Base-by-base conservation (phyloP, 1,140 invertebrate genomes). In the Lineus longissimus region DNA sequence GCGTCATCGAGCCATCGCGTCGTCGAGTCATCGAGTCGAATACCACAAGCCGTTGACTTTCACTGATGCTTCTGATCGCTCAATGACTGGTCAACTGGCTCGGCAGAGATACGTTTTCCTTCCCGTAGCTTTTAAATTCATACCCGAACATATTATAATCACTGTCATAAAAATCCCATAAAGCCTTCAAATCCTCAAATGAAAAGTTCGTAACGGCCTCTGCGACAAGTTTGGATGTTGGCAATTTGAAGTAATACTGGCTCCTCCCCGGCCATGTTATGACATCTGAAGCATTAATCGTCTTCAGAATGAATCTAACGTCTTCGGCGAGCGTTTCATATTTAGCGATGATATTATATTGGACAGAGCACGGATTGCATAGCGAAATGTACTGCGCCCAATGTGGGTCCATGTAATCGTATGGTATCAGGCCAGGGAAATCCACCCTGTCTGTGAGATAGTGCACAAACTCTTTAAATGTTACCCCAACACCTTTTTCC, bases 331-430 rank as follows among this genome's bases (percentile, higher is more conserved):
- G 76, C 0, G 88, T 89, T 74, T 95, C 92, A 76, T 93, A 94
- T 81, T 94, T 93, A 80, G 93, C 93, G 61, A 96, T 88, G 75
- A 94, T 87, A 76, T 93, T 91, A 81, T 95, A 97, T 73, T 90
- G 88, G 54, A 96, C 86, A 19, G 85, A 77, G 78, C 94, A 97
- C 0, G 93, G 93, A 74, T 91, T 88, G 76, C 94, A 97, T 9
- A 95, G 81, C 55, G 89, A 86, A 63, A 86, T 84, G 65, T 93
- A 89, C 0, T 91, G 88, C 73, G 87, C 87, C 94, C 94, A 96
- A 74, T 97, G 94, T 74, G 95, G 93, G 77, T 94, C 94, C 25
- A 27, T 23, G 9, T 51, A 9, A 7, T 51, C 6, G 29, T 62
- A 55, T 64, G 85, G 72, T 76, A 85, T 65, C 15, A 22, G 9